Evolutionary conservation across 2,888 invertebrate species (phyloP), one percentile per base, ranked within the genome.

Genomic region (Pseudanteris insignis): DNA sequence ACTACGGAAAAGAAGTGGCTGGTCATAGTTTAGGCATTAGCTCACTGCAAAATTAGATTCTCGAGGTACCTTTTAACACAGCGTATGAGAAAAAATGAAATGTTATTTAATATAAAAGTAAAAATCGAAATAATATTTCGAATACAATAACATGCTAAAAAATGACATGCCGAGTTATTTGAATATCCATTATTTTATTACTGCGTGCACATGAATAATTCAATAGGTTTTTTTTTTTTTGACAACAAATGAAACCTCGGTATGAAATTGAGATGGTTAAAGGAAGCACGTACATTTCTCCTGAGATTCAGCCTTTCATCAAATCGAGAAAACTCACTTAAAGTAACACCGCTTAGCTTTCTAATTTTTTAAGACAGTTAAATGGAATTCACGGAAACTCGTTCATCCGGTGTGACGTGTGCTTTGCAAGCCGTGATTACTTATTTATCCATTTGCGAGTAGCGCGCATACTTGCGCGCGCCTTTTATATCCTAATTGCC

Each of bases 251-350:
- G 37, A 48, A 37, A 37, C 9, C 14, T 24, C 30, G 1, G 30
- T 15, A 50, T 50, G 32, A 50, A 48, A 37, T 48, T 48, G 29
- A 36, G 36, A 33, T 44, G 33, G 32, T 40, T 29, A 28, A 15
- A n/a, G 9, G 1, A 33, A 44, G 44, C 44, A 44, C 44, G 26
- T 34, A 34, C 25, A 24, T 21, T 8, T n/a, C 24, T 26, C 25
- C 32, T 11, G 46, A 34, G 30, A 46, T 46, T 46, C 25, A 11
- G 12, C 28, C 15, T 46, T 40, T 46, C 43, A 33, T 32, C 32
- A n/a, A 15, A 11, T 44, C 25, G 7, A 18, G 33, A 25, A 33
- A 33, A 18, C 41, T 33, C 24, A 14, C 25, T 25, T 14, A 14
- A 44, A 30, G 21, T 8, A 44, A 33, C 32, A 25, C 25, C 32